Conservation (phyloP, 1,140 invertebrate species). For the Camponotus pennsylvanicus region DNA sequence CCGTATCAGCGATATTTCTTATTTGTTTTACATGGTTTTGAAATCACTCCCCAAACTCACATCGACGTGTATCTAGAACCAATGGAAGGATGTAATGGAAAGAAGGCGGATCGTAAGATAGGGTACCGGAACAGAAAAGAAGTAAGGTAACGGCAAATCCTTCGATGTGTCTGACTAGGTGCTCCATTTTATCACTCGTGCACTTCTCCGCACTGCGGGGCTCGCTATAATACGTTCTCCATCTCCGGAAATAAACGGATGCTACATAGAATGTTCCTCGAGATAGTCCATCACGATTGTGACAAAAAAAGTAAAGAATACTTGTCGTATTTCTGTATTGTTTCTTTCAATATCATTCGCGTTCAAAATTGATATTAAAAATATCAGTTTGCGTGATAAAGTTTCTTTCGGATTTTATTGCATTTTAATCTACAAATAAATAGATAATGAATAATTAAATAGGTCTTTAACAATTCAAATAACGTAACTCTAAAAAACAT, state of each 20-base stretch:
- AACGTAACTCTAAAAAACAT: background rate
- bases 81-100: slow-evolving; percentile 41
- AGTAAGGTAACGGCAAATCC: slow-evolving; percentile 27
- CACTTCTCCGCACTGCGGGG: slow-evolving; percentile 21
- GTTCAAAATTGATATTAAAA: slow-evolving; percentile 43
- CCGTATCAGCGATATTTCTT: background rate
- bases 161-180: slow-evolving; percentile 59
- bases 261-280: slow-evolving; percentile 19
- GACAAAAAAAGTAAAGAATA: slow-evolving; percentile 43
- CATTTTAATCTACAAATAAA: background rate
- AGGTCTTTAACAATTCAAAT: background rate
- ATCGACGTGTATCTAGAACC: background rate
- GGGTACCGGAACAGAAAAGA: slow-evolving; percentile 12
- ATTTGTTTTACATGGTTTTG: slow-evolving; percentile 31
- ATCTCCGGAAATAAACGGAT: slow-evolving; percentile 55
- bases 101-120: slow-evolving; percentile 33
- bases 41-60: slow-evolving; percentile 33
- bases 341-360: slow-evolving; percentile 36
- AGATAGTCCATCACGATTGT: slow-evolving; percentile 41
- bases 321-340: slow-evolving; percentile 56
- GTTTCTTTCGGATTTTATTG: background rate
- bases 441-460: background rate
- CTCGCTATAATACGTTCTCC: slow-evolving; percentile 44
- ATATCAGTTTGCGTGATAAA: background rate
- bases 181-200: slow-evolving; percentile 56